These are phyloP conservation scores for Nomada goodeniana DNA, from an alignment of 2,888 invertebrate genomes.

Conservation along the genomic window DNA sequence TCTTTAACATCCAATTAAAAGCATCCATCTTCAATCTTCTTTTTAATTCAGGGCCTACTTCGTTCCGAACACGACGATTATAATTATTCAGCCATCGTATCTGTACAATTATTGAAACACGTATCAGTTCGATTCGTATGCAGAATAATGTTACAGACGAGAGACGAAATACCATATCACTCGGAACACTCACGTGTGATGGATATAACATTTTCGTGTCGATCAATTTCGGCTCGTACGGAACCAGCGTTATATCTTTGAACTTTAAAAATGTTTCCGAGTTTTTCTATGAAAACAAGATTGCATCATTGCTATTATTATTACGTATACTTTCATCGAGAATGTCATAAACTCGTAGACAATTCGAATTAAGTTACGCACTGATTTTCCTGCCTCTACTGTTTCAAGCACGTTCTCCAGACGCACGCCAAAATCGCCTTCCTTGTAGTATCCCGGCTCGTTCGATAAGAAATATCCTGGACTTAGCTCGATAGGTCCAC, in stretches of 20 bases:
- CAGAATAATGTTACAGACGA: neutral
- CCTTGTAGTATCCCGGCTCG: conserved; percentile 96
- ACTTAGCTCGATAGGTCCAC: conserved; percentile 85
- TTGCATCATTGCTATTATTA: no score
- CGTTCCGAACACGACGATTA: conserved; percentile 89
- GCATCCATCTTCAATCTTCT: conserved; percentile 89
- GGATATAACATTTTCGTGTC: conserved; percentile 90
- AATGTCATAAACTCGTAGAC: neutral
- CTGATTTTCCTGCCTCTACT: conserved; percentile 84
- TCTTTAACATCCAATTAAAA: conserved; percentile 94
- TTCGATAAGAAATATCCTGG: conserved; percentile 92
- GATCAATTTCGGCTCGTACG: conserved; percentile 94
- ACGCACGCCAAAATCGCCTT: conserved; percentile 93
- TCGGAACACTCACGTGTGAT: conserved; percentile 88
- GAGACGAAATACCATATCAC: neutral
- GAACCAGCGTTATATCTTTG: conserved; percentile 92
- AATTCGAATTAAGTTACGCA: conserved; percentile 46
- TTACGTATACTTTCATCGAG: neutral
- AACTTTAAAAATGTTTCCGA: conserved; percentile 89
- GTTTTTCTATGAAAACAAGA: conserved; percentile 72
- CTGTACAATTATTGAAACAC: conserved; percentile 82
- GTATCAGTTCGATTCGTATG: neutral
- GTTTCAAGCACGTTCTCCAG: conserved; percentile 94
- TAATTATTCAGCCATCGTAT: conserved; percentile 92
- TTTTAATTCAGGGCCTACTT: conserved; percentile 91